A percentile compares a stretch with the other conserved stretches of the same genome.
Conservation (phyloP, 2,888 invertebrate species). For the Brenthis hecate region DNA sequence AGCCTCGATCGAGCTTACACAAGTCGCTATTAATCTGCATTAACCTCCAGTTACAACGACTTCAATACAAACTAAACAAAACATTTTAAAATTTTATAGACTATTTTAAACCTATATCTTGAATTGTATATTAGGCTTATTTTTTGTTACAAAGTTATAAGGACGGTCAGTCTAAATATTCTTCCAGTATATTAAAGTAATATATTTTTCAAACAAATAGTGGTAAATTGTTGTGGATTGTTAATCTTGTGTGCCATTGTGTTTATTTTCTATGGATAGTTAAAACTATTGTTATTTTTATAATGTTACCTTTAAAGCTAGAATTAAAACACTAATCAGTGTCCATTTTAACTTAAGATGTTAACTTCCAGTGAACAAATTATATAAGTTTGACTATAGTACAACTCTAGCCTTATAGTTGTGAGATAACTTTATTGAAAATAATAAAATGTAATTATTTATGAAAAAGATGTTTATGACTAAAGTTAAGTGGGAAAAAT, state of each 20-base stretch:
- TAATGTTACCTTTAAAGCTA: conserved; percentile 42
- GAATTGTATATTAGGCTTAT: conserved; percentile 1
- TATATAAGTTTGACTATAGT: conserved; percentile 61
- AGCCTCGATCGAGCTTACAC: conserved; percentile 66
- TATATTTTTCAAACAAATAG: conserved; percentile 24
- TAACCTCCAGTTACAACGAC: conserved; percentile 18
- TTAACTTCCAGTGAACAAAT: conserved; percentile 35
- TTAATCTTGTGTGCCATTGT: conserved; percentile 65
- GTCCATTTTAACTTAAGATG: conserved; percentile 25
- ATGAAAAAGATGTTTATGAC: background rate
- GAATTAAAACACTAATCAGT: conserved; percentile 46
- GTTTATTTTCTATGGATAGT: conserved; percentile 47
- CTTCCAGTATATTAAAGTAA: conserved; percentile 14
- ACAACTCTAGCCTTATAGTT: conserved; percentile 71
- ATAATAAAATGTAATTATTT: conserved; percentile 7
- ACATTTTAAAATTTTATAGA: conserved; percentile 25
- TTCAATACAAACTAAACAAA: conserved; percentile 24
- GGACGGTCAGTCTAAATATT: conserved; percentile 1
- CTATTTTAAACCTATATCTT: conserved; percentile 22
- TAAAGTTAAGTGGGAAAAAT: background rate
- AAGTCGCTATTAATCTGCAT: conserved; percentile 44
- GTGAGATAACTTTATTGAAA: conserved; percentile 16
- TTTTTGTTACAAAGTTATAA: conserved; percentile 19
- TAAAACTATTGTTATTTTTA: conserved; percentile 48
- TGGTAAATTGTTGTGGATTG: conserved; percentile 22